phyloP scores from a whole-genome alignment of 1,140 invertebrate genomes.

The Mylabris phalerata region DNA sequence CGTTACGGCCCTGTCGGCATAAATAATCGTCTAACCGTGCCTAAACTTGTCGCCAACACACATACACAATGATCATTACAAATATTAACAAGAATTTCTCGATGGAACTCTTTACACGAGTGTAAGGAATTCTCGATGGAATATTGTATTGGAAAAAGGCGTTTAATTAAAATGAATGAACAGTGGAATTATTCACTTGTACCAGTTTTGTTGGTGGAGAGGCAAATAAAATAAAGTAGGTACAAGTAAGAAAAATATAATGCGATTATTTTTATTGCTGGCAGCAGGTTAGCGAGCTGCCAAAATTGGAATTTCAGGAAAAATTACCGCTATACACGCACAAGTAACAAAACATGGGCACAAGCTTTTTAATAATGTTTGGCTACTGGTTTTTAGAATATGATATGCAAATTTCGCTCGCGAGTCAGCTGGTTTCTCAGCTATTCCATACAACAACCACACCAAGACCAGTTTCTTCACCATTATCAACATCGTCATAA shows the following conservation, averaged over 20 bases:
- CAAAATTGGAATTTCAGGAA: conserved; percentile 13
- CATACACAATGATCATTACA: not conserved
- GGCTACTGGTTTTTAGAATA: conserved; percentile 19
- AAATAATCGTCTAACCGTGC: conserved; percentile 27
- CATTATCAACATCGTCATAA: not conserved
- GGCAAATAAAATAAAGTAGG: too few relatives aligned
- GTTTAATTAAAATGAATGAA: too few relatives aligned
- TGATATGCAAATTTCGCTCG: conserved; percentile 14
- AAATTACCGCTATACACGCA: conserved; percentile 15
- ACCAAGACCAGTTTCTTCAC: not conserved
- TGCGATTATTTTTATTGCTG: not conserved
- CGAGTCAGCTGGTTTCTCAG: not conserved
- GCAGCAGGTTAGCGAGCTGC: conserved; percentile 1
- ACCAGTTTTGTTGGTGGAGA: too few relatives aligned
- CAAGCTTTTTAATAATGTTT: conserved; percentile 1
- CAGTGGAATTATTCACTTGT: too few relatives aligned
- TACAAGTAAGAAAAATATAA: too few relatives aligned
- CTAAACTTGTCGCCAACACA: conserved; percentile 1
- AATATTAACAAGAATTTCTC: not conserved
- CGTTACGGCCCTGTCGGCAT: conserved; percentile 18
- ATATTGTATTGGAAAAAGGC: too few relatives aligned
- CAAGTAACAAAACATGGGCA: not conserved
- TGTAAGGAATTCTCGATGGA: too few relatives aligned
- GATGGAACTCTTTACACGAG: too few relatives aligned
- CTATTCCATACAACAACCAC: not conserved